phyloP scores from a whole-genome alignment of 2,888 invertebrate species.

The Noctuana brunneofusca region DNA sequence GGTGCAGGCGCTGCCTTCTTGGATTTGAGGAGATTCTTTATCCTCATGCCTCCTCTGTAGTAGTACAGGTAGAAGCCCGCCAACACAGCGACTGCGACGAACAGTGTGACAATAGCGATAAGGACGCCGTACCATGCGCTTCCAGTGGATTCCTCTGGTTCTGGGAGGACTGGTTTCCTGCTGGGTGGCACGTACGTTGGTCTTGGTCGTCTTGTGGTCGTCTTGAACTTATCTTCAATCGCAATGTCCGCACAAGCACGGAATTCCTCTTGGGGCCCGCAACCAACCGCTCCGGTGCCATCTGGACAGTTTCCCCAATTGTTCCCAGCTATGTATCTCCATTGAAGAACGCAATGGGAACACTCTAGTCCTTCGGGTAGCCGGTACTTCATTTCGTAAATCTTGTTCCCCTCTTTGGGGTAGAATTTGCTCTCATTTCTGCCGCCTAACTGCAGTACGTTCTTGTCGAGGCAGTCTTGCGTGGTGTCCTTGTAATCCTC shows the following conservation, averaged over 20 bases:
- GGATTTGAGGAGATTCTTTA: constrained; percentile 84
- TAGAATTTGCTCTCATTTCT: constrained; percentile 84
- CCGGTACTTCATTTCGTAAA: constrained; percentile 89
- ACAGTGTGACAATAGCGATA: constrained; percentile 85
- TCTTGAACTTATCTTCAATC: constrained; percentile 82
- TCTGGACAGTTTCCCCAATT: constrained; percentile 91
- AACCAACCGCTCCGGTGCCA: constrained; percentile 90
- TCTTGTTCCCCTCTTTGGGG: constrained; percentile 89
- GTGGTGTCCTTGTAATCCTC: constrained; percentile 87
- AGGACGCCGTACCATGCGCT: constrained; percentile 82
- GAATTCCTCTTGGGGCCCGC: constrained; percentile 95
- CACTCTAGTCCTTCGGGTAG: constrained; percentile 87
- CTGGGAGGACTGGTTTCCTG: constrained; percentile 69
- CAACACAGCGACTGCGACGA: constrained; percentile 85
- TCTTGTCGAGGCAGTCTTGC: constrained; percentile 90
- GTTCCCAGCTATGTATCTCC: constrained; percentile 94
- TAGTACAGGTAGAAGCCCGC: constrained; percentile 89
- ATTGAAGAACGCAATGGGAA: constrained; percentile 92
- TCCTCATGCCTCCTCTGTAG: constrained; percentile 87
- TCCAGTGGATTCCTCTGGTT: constrained; percentile 69
- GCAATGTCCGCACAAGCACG: constrained; percentile 92
- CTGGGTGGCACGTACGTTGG: constrained; percentile 71
- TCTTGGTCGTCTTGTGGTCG: constrained; percentile 71
- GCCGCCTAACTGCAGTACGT: constrained; percentile 84
- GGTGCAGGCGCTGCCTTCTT: constrained; percentile 65